Evolutionary conservation across 1,140 invertebrate species (phyloP).

Genomic region (Dermatophagoides farinae): DNA sequence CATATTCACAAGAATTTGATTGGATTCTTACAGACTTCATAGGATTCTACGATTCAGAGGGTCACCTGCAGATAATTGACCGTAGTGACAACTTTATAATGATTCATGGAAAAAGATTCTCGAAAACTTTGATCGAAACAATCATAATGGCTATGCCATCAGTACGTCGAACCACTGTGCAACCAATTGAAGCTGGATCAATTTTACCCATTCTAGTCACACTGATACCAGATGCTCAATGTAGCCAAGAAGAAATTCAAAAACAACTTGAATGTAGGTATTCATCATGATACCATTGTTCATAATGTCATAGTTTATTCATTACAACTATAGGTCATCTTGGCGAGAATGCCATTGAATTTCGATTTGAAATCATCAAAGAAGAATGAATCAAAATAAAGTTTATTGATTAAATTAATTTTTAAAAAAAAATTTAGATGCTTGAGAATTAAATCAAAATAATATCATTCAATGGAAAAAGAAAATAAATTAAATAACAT

Average conservation of each 20-base stretch:
- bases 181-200: neutral
- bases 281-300: too few relatives aligned
- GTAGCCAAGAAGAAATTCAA: neutral
- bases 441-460: too few relatives aligned
- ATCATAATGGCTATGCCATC: neutral
- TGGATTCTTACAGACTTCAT: neutral
- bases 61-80: neutral
- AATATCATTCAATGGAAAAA: too few relatives aligned
- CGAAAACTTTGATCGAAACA: constrained; percentile 3
- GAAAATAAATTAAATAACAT: neutral
- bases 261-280: neutral
- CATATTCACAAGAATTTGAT: too few relatives aligned
- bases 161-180: neutral
- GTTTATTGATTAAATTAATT: neutral
- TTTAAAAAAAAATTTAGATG: neutral
- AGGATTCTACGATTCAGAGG: neutral
- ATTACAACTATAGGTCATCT: too few relatives aligned
- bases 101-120: neutral
- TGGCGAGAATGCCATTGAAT: too few relatives aligned
- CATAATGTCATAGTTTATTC: too few relatives aligned
- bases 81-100: neutral
- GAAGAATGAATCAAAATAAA: neutral
- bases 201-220: neutral
- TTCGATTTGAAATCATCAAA: too few relatives aligned
- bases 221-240: neutral